Evolutionary conservation across 2,113 vertebrate genomes (phyloP), one percentile per base, ranked within the genome.

Genomic region (Elanus axillaris): DNA sequence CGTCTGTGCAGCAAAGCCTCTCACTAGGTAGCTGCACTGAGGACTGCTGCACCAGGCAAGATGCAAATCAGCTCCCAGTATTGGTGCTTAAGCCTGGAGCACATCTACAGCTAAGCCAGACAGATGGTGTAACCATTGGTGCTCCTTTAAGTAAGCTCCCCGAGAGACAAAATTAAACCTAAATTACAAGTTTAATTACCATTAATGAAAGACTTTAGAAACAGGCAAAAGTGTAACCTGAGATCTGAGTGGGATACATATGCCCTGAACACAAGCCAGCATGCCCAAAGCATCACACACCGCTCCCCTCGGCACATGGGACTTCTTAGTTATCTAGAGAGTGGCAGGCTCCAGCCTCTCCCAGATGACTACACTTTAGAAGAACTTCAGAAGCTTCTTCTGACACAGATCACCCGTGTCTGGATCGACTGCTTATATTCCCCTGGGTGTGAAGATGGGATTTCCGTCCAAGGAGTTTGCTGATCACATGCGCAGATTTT

Each of bases 321-420:
- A 45, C 8, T 48, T 90, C 15, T 63, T 34, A 42, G 59, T 36
- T 40, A 18, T 64, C 36, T 73, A 50, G 15, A 48, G 11, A 6
- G 2, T 32, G 34, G 32, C 22, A 90, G 34, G 32, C n/a, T 78
- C 52, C 68, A 86, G n/a, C 38, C 50, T 63, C 60, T 74, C 71
- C 38, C 55, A 47, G 16, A n/a, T 14, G 26, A 31, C 43, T 69
- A 45, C 14, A 11, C 59, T 88, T 80, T 1, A 68, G 45, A 89
- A 72, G 21, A 73, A 55, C 8, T 66, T 67, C 8, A 73, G 71
- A 64, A 83, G 10, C 34, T 78, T 62, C 32, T 66, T 73, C 56
- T 0, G 0, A 63, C 38, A 40, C 10, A 66, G 38, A 53, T 58
- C 0, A 0, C 6, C 10, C 11, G 26, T n/a, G 8, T 62, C 42